A percentile compares a stretch with the other conserved stretches of the same genome.
phyloP scores from a whole-genome alignment of 2,797 vertebrate genomes.

The Anguilla anguilla region DNA sequence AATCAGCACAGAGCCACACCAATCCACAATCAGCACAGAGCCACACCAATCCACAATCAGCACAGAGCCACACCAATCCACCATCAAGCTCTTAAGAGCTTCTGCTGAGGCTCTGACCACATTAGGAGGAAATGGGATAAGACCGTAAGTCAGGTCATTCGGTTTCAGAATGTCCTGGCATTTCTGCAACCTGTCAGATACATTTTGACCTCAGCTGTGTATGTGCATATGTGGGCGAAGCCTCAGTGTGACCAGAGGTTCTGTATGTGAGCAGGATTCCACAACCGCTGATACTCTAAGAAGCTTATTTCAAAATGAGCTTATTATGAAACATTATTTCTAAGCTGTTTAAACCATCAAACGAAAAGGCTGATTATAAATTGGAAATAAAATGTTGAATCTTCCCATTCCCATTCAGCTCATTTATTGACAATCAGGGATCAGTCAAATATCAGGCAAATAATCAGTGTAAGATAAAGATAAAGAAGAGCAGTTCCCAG shows the following conservation, averaged over 20 bases:
- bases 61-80: no score
- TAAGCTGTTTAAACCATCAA: neutral
- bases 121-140: no score
- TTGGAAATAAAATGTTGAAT: neutral
- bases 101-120: no score
- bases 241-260: neutral
- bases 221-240: neutral
- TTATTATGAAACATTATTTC: neutral
- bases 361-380: neutral
- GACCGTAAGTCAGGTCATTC: no score
- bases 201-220: no score
- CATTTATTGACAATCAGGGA: neutral
- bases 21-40: no score
- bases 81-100: no score
- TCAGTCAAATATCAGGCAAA: neutral
- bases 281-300: neutral
- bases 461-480: neutral
- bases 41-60: no score
- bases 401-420: neutral
- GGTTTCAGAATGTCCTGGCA: no score
- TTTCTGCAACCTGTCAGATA: no score
- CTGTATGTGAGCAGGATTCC: neutral
- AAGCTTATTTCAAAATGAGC: neutral
- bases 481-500: neutral
- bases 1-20: no score